Conservation (phyloP, 2,113 vertebrate species). For the Corvus hawaiiensis region DNA sequence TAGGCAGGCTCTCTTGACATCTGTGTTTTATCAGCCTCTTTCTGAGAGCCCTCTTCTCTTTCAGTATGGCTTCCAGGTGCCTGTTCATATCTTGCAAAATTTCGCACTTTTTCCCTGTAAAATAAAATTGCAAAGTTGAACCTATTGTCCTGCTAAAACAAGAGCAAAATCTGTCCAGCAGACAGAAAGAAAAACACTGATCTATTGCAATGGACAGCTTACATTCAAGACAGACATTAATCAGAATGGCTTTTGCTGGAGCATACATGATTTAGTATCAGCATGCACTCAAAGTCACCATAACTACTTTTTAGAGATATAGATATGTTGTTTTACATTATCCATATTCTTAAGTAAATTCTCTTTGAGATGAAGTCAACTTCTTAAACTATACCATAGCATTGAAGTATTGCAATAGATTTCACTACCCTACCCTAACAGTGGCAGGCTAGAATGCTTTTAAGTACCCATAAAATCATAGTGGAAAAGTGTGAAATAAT, state of each 20-base stretch:
- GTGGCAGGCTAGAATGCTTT: not conserved
- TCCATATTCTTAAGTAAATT: not conserved
- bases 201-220: not conserved
- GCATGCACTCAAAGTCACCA: not conserved
- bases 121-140: not conserved
- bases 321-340: not conserved
- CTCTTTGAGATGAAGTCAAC: not conserved
- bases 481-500: not conserved
- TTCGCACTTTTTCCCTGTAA: slow-evolving; percentile 75
- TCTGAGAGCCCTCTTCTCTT: slow-evolving; percentile 77
- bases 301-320: not conserved
- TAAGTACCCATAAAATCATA: not conserved
- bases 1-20: slow-evolving; percentile 80
- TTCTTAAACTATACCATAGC: not conserved
- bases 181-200: not conserved
- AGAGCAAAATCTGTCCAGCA: not conserved
- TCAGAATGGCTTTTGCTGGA: not conserved
- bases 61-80: slow-evolving; percentile 85
- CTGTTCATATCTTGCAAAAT: slow-evolving; percentile 79
- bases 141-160: not conserved
- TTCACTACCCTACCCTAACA: not conserved
- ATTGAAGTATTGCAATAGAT: not conserved
- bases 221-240: not conserved
- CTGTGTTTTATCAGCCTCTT: slow-evolving; percentile 81
- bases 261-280: not conserved